phyloP scores from a whole-genome alignment of 2,797 vertebrate genomes.

The Sebastes nivosus region DNA sequence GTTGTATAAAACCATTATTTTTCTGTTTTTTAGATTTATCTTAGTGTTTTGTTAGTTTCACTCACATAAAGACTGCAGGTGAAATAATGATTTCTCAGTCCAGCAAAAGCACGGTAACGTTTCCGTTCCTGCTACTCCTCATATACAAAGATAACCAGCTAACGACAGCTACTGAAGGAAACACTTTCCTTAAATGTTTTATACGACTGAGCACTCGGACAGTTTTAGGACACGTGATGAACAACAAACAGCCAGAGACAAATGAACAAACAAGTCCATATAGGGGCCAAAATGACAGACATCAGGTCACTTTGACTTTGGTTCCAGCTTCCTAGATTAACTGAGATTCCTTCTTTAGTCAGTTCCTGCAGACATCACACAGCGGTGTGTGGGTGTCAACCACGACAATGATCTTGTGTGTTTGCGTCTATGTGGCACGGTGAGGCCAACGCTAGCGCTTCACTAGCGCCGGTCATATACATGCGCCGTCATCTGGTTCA shows the following conservation, averaged over 20 bases:
- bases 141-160: not conserved
- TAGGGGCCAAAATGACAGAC: constrained; percentile 13
- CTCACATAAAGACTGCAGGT: not conserved
- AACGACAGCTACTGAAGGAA: too few relatives aligned
- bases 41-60: not conserved
- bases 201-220: not conserved
- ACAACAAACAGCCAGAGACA: constrained; percentile 8
- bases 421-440: constrained; percentile 18
- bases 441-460: constrained; percentile 11
- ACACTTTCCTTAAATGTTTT: not conserved
- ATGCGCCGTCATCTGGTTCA: constrained; percentile 31
- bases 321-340: constrained; percentile 28
- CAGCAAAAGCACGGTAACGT: not conserved
- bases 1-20: not conserved
- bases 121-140: not conserved
- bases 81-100: not conserved
- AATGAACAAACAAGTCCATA: not conserved
- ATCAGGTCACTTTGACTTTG: constrained; percentile 29
- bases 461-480: not conserved
- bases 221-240: constrained; percentile 1
- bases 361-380: constrained; percentile 11
- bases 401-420: constrained; percentile 23
- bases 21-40: not conserved
- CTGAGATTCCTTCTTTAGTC: constrained; percentile 7
- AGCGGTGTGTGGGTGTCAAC: not conserved